These are phyloP conservation scores for Tretioscincus oriximinensis DNA, from an alignment of 2,113 vertebrate genomes.

Conservation along the genomic window DNA sequence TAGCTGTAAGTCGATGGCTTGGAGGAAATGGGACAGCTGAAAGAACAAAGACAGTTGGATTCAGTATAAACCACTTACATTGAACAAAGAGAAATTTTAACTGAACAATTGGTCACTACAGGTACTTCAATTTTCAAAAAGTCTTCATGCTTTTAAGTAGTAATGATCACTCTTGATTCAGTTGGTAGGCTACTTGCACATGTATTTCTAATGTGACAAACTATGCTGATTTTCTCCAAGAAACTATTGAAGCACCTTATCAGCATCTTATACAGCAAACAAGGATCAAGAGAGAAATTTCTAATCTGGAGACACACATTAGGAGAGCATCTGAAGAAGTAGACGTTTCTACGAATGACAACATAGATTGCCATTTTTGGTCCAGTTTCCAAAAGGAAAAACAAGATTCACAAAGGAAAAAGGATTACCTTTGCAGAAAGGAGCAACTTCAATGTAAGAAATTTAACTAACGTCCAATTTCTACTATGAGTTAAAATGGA, in stretches of 20 bases:
- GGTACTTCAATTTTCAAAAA: not conserved
- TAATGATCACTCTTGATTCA: not conserved
- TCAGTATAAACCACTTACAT: constrained; percentile 31
- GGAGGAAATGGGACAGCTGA: constrained; percentile 97
- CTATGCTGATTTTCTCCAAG: no score
- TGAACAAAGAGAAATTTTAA: constrained; percentile 25
- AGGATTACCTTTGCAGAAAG: not conserved
- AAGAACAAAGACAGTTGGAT: constrained; percentile 26
- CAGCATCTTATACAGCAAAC: no score
- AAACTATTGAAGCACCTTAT: no score
- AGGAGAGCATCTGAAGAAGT: no score
- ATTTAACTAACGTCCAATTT: no score
- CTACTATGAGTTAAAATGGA: no score
- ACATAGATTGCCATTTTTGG: no score
- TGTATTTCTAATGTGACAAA: not conserved
- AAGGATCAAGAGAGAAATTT: no score
- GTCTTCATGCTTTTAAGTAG: not conserved
- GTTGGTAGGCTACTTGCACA: not conserved
- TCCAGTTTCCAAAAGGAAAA: no score
- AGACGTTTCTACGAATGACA: no score
- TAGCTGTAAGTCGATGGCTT: constrained; percentile 94
- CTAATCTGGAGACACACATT: no score
- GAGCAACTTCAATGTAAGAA: not conserved
- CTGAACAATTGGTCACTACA: not conserved
- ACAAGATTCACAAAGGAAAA: no score